Conservation (phyloP, 2,113 vertebrate genomes). For the Crypturellus undulatus region DNA sequence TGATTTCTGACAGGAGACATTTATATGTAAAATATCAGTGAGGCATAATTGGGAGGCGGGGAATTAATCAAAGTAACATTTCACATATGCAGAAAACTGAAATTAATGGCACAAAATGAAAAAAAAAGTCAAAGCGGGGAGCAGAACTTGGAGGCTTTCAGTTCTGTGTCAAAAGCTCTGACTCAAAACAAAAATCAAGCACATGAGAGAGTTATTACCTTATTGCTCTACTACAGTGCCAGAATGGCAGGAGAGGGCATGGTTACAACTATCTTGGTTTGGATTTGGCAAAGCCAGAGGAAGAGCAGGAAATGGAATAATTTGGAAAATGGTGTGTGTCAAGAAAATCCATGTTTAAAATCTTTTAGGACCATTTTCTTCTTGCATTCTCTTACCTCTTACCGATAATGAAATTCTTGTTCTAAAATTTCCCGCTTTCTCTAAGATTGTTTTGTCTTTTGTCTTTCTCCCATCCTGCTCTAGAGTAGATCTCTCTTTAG, state of each 20-base stretch:
- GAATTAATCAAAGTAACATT: not conserved
- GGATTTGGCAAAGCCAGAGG: not conserved
- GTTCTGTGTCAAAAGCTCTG: not conserved
- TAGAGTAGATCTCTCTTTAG: not conserved
- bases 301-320: constrained; percentile 5
- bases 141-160: not conserved
- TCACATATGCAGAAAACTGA: not conserved
- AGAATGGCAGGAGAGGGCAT: not conserved
- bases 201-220: not conserved
- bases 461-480: not conserved
- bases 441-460: not conserved
- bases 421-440: not conserved
- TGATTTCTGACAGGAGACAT: not conserved
- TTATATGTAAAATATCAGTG: not conserved
- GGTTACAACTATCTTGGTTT: not conserved
- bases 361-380: not conserved
- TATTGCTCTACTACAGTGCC: not conserved
- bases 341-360: not conserved
- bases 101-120: not conserved
- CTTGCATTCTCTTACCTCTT: not conserved
- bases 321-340: not conserved
- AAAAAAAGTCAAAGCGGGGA: not conserved
- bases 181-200: not conserved
- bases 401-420: not conserved
- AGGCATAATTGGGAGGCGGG: not conserved